A percentile compares a stretch with the other conserved stretches of the same genome.
Evolutionary conservation across 23 tunicate species (phyloP).

Genomic region (Phallusia fumigata): DNA sequence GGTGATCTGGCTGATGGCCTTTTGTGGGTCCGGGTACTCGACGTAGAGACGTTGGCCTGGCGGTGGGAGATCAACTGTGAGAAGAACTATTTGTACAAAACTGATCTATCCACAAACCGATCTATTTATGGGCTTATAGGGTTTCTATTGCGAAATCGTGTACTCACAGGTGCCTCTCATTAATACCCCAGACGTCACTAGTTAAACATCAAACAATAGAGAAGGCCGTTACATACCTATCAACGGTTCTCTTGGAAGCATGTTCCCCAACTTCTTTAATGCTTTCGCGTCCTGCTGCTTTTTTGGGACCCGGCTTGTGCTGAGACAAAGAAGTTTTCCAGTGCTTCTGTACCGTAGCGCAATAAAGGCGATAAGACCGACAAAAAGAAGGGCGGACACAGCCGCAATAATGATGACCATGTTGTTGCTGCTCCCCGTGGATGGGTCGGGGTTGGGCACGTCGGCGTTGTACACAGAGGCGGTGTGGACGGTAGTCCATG

Average conservation of each 20-base stretch:
- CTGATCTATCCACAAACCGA: not conserved
- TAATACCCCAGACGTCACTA: not conserved
- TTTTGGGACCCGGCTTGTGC: not conserved
- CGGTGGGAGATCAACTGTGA: slow-evolving; percentile 73
- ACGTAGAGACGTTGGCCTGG: slow-evolving; percentile 67
- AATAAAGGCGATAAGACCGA: slow-evolving; percentile 21
- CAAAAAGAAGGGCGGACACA: slow-evolving; percentile 19
- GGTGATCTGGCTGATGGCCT: slow-evolving; percentile 30
- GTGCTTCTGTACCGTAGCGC: slow-evolving; percentile 22
- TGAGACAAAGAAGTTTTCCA: slow-evolving; percentile 51
- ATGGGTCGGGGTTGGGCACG: not conserved
- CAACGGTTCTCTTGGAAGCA: not conserved
- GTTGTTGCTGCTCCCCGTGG: not conserved
- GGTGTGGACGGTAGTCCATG: slow-evolving; percentile 30
- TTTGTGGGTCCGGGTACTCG: slow-evolving; percentile 70
- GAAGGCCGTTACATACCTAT: slow-evolving; percentile 32
- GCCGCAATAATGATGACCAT: slow-evolving; percentile 29
- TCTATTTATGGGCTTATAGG: not conserved
- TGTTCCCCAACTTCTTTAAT: not conserved
- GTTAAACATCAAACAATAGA: not conserved
- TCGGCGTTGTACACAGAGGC: not conserved
- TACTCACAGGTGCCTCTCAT: not conserved
- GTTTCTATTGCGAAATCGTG: not conserved
- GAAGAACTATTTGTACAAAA: not conserved
- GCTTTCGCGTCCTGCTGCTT: slow-evolving; percentile 19